These are phyloP conservation scores for Chaunax sp. DNA, from an alignment of 2,797 vertebrate genomes.

Conservation along the genomic window DNA sequence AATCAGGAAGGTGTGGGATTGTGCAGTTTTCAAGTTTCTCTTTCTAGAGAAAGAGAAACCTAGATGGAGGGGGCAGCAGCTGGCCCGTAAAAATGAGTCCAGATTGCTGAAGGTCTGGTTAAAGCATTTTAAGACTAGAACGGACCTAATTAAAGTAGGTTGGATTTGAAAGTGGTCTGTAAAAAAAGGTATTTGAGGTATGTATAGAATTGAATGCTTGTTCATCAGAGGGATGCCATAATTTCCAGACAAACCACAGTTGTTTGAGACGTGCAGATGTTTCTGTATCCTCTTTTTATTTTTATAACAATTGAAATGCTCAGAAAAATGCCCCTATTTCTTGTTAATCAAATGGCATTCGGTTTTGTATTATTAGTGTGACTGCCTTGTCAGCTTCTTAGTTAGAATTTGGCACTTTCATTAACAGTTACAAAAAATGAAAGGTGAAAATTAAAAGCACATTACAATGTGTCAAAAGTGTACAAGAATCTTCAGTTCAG, in stretches of 20 bases:
- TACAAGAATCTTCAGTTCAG: background rate
- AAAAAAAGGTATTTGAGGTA: background rate
- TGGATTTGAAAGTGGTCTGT: background rate
- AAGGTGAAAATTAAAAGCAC: background rate
- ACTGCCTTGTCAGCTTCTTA: background rate
- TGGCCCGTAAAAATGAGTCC: conserved; percentile 46
- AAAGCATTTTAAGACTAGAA: conserved; percentile 20
- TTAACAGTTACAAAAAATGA: conserved; percentile 1
- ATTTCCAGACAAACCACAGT: background rate
- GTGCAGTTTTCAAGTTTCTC: conserved; percentile 69
- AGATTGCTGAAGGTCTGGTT: conserved; percentile 38
- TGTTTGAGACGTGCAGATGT: background rate
- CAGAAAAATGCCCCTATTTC: background rate
- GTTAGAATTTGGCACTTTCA: background rate
- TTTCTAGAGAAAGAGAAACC: conserved; percentile 75
- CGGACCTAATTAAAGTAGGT: conserved; percentile 13
- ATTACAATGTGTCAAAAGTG: background rate
- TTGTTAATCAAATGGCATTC: too few species aligned
- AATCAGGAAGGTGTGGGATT: conserved; percentile 71
- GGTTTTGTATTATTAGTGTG: background rate
- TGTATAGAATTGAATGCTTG: conserved; percentile 10
- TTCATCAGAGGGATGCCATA: background rate
- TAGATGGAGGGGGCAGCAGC: conserved; percentile 31
- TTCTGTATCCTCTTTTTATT: background rate
- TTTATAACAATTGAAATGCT: background rate